These are phyloP conservation scores for Malaclemys terrapin DNA, from an alignment of 2,113 vertebrate genomes.

Conservation along the genomic window DNA sequence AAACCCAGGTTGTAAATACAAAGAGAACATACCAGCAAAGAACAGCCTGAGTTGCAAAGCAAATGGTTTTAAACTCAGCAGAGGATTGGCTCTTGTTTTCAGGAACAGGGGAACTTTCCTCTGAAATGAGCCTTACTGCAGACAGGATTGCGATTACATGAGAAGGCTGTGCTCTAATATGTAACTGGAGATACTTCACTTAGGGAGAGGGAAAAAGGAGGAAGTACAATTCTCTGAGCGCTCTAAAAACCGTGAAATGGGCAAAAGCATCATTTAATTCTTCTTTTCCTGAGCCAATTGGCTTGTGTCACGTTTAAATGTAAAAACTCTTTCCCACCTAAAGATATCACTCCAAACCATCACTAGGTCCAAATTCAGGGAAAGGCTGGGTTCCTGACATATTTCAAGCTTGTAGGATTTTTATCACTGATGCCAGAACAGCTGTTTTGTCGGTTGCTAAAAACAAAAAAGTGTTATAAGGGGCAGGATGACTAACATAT, in stretches of 20 bases:
- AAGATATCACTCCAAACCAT: constrained; percentile 22
- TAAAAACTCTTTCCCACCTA: constrained; percentile 17
- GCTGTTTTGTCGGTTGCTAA: background rate
- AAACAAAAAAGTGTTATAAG: background rate
- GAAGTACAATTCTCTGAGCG: background rate
- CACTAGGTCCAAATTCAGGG: background rate
- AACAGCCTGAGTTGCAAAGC: background rate
- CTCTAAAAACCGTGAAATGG: constrained; percentile 11
- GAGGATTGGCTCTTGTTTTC: background rate
- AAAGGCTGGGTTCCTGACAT: background rate
- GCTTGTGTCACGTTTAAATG: background rate
- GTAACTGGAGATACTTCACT: background rate
- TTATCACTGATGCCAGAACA: constrained; percentile 6
- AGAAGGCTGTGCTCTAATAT: background rate
- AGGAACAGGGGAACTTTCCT: background rate
- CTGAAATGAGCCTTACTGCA: background rate
- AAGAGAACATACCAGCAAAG: background rate
- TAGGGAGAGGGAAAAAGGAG: background rate
- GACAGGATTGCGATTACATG: background rate
- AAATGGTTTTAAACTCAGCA: background rate
- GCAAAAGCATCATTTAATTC: constrained; percentile 40
- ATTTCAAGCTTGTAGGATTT: background rate
- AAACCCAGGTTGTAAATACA: background rate
- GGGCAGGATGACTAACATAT: background rate
- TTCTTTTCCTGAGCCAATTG: background rate